A percentile compares a stretch with the other conserved stretches of the same genome.
These are phyloP conservation scores for Centropus unirufus DNA, from an alignment of 2,113 vertebrate species.

Conservation along the genomic window DNA sequence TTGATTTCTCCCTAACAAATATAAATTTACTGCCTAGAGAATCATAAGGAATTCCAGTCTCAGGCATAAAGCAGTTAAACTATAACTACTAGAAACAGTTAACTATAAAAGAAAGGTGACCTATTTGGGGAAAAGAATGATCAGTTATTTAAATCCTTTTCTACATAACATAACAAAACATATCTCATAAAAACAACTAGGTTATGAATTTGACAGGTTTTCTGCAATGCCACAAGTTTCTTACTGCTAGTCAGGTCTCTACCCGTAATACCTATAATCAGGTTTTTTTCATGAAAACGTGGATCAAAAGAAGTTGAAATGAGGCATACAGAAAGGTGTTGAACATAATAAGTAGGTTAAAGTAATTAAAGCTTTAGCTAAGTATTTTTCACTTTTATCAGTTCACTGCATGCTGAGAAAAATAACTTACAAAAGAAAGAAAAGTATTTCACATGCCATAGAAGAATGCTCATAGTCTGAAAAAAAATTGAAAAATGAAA, in stretches of 20 bases:
- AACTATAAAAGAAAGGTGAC: background rate
- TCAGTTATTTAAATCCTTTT: slow-evolving; percentile 27
- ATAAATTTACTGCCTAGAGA: background rate
- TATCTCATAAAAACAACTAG: slow-evolving; percentile 14
- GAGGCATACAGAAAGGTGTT: background rate
- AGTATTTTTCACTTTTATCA: slow-evolving; percentile 37
- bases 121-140: slow-evolving; percentile 4
- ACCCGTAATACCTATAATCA: slow-evolving; percentile 38
- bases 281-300: background rate
- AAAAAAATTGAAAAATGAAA: background rate
- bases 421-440: background rate
- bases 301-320: slow-evolving; percentile 39
- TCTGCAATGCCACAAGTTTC: background rate
- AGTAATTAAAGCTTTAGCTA: slow-evolving; percentile 53
- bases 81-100: background rate
- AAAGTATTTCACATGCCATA: background rate
- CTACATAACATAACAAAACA: background rate
- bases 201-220: slow-evolving; percentile 31
- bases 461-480: background rate
- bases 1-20: background rate
- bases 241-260: slow-evolving; percentile 2
- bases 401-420: background rate
- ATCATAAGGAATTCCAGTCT: background rate
- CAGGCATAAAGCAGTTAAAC: background rate
- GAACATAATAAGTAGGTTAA: slow-evolving; percentile 41